Evolutionary conservation across 2,797 vertebrate genomes (phyloP), one percentile per base, ranked within the genome.

Genomic region (Manis crassicaudata): DNA sequence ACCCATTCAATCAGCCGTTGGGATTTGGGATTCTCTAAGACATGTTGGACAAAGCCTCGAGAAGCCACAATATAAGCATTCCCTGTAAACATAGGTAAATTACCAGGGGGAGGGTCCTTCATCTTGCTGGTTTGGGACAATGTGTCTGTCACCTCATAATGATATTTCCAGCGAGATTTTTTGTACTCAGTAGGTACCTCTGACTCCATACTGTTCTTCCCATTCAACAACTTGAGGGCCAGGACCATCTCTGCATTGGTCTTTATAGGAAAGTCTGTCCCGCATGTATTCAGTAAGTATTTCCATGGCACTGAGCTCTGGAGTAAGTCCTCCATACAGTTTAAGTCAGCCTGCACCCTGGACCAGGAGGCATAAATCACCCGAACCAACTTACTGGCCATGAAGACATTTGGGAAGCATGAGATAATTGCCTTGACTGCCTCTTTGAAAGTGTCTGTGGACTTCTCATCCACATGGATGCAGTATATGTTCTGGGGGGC

Each of bases 401-500:
- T 5, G 96, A 99, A 99, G 43, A 99, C 99, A 29, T 99, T 99
- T 0, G 98, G 97, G 62, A 99, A 98, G 93, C 99, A 99, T 14
- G 99, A 99, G 3, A 65, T 96, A 0, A 99, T 99, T 0, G 98
- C 98, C 14, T 43, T 85, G 7, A 99, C 98, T 0, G 99, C 99
- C 14, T 96, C 80, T 46, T 60, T 97, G 95, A 99, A 99, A 4
- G 94, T 18, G 6, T 96, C n/a, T 0, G 98, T 18, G 46, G 99
- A 98, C 88, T 99, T 99, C 88, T 92, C 89, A 95, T 99, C 99
- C 65, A 99, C 91, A 0, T 99, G 99, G 54, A 99, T 92, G 16
- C 99, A 99, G 98, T 99, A 99, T 54, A 99, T 86, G 63, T 99
- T 99, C 98, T 99, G 99, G 32, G 99, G 99, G 40, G 97, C n/a